Base-by-base conservation (phyloP, 2,888 invertebrate species). In the Spisula solida region DNA sequence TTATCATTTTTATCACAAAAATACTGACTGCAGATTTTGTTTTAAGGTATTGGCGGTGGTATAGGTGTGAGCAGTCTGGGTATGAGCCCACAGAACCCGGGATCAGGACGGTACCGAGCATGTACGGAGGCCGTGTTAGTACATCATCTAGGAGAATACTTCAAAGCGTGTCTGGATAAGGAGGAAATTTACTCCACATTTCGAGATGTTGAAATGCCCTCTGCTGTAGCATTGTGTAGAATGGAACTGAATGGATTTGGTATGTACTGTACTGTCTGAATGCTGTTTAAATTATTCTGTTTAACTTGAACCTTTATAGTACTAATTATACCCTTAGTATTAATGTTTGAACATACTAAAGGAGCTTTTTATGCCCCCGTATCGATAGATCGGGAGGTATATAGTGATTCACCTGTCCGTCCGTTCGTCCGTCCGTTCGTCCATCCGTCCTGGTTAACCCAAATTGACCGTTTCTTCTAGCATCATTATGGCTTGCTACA, bases 171-270 rank as follows among this genome's bases (percentile, higher is more conserved):
- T 93, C 94, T 97, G 0, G 96, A 95, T 86, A 96, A 97, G 1
- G 97, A 97, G 95, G 96, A 96, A 8, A 94, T 96, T 31, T 89
- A 86, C 25, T 31, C 89, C 0, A 93, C 95, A 0, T 96, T 95
- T 88, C 88, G 95, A 98, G 98, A 98, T 91, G 96, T 98, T 12
- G 99, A 99, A 97, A 98, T 98, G 98, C 98, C 98, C 88, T 97
- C 98, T 14, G 97, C 98, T 47, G 95, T 97, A 70, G 97, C 98
- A 70, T 96, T 99, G 85, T 97, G 98, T 10, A 97, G 97, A 92
- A 98, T 98, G 97, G 99, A 99, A 97, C 96, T 98, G 90, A 97
- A 97, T 95, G 99, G 99, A 0, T 97, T 99, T 94, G 97, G 98
- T 51, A 90, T 79, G 78, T 56, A 16, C n/a, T n/a, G n/a, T n/a